These are phyloP conservation scores for Drosophila percnosoma DNA, from an alignment of 2,888 invertebrate species.

Conservation along the genomic window DNA sequence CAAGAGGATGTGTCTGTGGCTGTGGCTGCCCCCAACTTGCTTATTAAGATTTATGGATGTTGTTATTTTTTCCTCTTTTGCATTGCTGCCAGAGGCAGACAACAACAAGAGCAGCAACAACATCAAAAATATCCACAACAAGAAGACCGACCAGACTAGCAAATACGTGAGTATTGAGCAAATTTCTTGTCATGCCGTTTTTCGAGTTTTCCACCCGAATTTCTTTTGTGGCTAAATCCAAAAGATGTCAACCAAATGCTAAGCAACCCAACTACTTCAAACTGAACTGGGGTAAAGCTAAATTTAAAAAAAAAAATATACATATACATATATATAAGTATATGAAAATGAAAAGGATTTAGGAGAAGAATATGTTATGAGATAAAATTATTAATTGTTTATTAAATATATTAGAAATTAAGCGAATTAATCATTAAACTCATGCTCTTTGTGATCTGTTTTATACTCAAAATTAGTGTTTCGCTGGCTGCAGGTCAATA, in stretches of 20 bases:
- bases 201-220: slow-evolving; percentile 16
- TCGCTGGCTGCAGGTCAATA: not conserved
- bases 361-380: not conserved
- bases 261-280: not conserved
- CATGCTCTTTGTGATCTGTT: not conserved
- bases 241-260: slow-evolving; percentile 16
- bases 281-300: not conserved
- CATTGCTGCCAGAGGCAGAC: slow-evolving; percentile 60
- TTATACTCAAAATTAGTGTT: not conserved
- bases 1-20: slow-evolving; percentile 32
- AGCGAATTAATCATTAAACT: not conserved
- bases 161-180: slow-evolving; percentile 66
- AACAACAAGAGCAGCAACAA: slow-evolving; percentile 23
- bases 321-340: not conserved
- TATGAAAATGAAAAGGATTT: not conserved
- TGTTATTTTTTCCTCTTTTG: slow-evolving; percentile 42
- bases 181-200: slow-evolving; percentile 43
- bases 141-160: slow-evolving; percentile 19
- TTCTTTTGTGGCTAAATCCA: slow-evolving; percentile 12
- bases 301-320: not conserved
- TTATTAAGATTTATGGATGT: slow-evolving; percentile 74
- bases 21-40: slow-evolving; percentile 59
- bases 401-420: not conserved
- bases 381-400: too few relatives aligned
- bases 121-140: slow-evolving; percentile 5